Conservation (phyloP, 1,140 invertebrate species). For the Medauroidea extradentata region DNA sequence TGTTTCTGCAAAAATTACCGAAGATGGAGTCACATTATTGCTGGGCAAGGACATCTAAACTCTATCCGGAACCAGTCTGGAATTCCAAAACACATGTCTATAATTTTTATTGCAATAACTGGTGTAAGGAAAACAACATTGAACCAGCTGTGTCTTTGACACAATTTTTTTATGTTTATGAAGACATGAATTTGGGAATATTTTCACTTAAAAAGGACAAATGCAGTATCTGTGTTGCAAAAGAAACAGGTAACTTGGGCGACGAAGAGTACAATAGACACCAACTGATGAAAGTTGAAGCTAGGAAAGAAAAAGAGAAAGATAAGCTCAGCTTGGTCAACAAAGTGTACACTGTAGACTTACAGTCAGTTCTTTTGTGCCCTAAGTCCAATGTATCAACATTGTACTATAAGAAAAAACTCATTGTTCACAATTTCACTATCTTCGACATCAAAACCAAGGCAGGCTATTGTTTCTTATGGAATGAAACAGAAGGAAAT, state of each 20-base stretch:
- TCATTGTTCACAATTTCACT: conserved; percentile 38
- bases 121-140: no score
- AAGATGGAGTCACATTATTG: no score
- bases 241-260: background rate
- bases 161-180: no score
- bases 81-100: no score
- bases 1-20: no score
- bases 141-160: no score
- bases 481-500: conserved; percentile 27
- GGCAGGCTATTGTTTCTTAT: conserved; percentile 28
- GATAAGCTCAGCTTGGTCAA: conserved; percentile 20
- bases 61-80: no score
- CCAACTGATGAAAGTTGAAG: conserved; percentile 15
- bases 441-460: conserved; percentile 31
- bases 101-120: no score
- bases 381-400: conserved; percentile 29
- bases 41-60: no score
- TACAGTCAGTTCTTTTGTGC: conserved; percentile 29
- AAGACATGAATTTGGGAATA: no score
- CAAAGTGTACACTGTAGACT: conserved; percentile 26
- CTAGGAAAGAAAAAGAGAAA: conserved; percentile 22
- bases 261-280: background rate
- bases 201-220: no score
- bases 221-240: no score
- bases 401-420: conserved; percentile 37